These are phyloP conservation scores for Caenorhabditis macrosperma DNA, from an alignment of 2,888 invertebrate genomes.

Conservation along the genomic window DNA sequence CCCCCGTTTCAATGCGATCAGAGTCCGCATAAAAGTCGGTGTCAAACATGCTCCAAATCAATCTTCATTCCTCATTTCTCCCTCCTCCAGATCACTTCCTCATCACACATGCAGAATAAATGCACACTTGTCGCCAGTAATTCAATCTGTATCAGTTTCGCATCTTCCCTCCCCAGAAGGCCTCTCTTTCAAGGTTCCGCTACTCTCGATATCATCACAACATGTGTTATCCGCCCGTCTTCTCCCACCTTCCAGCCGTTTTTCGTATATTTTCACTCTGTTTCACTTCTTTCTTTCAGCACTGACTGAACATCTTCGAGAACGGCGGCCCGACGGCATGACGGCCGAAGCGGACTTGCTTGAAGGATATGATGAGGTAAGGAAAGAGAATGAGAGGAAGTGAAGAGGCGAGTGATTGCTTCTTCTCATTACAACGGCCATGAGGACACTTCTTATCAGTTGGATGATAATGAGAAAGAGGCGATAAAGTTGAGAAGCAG, in stretches of 20 bases:
- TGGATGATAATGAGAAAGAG: conserved; percentile 11
- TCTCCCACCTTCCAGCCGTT: background rate
- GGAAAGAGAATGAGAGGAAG: background rate
- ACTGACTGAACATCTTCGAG: conserved; percentile 48
- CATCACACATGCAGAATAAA: too few species aligned
- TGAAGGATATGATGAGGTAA: conserved; percentile 69
- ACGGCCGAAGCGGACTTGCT: conserved; percentile 67
- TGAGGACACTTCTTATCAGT: conserved; percentile 15
- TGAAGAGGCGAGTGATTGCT: background rate
- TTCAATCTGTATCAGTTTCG: conserved; percentile 36
- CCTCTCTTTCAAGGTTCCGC: background rate
- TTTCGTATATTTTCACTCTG: conserved; percentile 4
- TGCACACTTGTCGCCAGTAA: conserved; percentile 27
- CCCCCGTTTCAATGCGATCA: background rate
- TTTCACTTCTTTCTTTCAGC: conserved; percentile 7
- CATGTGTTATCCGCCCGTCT: conserved; percentile 17
- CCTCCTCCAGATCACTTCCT: background rate
- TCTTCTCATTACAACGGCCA: conserved; percentile 5
- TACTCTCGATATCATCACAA: background rate
- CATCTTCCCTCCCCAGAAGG: conserved; percentile 1
- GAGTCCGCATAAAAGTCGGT: background rate
- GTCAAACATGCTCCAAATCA: conserved; percentile 4
- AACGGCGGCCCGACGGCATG: conserved; percentile 57
- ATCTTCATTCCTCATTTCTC: conserved; percentile 21
- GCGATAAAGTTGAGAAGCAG: background rate